These are phyloP conservation scores for Aquatica leii DNA, from an alignment of 2,888 invertebrate species.

Conservation along the genomic window DNA sequence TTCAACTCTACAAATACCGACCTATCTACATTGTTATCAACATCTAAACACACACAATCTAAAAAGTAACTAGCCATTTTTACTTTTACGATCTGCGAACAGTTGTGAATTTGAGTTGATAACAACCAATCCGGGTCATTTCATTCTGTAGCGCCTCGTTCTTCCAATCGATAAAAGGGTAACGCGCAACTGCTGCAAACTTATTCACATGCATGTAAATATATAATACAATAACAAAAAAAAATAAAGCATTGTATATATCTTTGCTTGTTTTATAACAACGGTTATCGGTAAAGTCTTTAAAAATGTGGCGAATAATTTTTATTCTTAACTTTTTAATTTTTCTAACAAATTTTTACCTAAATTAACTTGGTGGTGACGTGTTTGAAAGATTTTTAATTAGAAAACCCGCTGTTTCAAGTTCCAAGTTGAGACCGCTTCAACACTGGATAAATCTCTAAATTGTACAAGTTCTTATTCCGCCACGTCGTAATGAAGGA, in stretches of 20 bases:
- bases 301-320: too few species aligned
- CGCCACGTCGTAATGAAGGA: constrained; percentile 52
- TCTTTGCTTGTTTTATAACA: too few species aligned
- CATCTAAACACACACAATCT: constrained; percentile 51
- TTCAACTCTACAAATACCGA: constrained; percentile 37
- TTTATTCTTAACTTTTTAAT: too few species aligned
- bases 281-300: too few species aligned
- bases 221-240: constrained; percentile 28
- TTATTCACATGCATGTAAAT: constrained; percentile 36
- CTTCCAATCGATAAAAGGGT: constrained; percentile 44
- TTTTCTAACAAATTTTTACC: constrained; percentile 16
- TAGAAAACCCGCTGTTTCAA: constrained; percentile 35
- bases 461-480: constrained; percentile 49
- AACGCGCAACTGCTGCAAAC: constrained; percentile 37
- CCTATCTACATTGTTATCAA: constrained; percentile 42
- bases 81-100: constrained; percentile 57
- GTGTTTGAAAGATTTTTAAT: constrained; percentile 43
- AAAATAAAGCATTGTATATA: too few species aligned
- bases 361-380: constrained; percentile 26
- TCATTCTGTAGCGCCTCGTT: constrained; percentile 48
- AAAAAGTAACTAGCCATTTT: constrained; percentile 57
- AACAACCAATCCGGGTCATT: constrained; percentile 57
- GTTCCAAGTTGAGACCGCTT: constrained; percentile 30
- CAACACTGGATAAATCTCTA: constrained; percentile 41
- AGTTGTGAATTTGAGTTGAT: constrained; percentile 54